Conservation (phyloP, 1,140 invertebrate genomes). For the Lucilia sericata region DNA sequence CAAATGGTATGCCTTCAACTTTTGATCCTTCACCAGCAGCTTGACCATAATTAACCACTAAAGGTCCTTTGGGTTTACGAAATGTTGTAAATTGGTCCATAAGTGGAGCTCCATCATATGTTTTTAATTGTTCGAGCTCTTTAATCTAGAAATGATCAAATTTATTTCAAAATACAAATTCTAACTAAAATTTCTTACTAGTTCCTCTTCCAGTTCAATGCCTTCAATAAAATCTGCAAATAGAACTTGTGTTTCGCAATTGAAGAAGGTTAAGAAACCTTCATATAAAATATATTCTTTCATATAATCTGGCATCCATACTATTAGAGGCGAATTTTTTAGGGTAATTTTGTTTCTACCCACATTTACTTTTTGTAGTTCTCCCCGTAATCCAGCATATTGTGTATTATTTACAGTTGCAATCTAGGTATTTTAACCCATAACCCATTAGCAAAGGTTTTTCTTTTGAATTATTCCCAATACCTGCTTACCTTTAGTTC, state of each 20-base stretch:
- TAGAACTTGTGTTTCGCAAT: neutral
- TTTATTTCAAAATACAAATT: no score
- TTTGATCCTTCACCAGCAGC: no score
- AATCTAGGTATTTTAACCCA: neutral
- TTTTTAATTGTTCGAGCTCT: no score
- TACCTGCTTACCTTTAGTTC: neutral
- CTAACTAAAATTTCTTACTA: no score
- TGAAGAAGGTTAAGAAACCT: neutral
- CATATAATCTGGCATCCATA: neutral
- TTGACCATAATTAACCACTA: no score
- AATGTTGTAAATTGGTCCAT: no score
- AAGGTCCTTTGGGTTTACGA: no score
- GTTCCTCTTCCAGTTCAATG: no score
- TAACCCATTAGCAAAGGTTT: no score
- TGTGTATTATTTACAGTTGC: neutral
- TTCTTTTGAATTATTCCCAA: neutral
- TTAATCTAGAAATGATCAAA: no score
- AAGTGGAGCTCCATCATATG: no score
- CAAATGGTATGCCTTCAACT: no score
- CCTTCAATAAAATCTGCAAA: neutral
- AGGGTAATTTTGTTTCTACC: neutral
- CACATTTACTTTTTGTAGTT: neutral
- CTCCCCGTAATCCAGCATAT: neutral
- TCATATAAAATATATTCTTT: neutral
- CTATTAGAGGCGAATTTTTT: neutral